Percentiles rank a stretch among this genome's conserved stretches.
phyloP scores from a whole-genome alignment of 2,113 vertebrate genomes.

The Erythrolamprus reginae region DNA sequence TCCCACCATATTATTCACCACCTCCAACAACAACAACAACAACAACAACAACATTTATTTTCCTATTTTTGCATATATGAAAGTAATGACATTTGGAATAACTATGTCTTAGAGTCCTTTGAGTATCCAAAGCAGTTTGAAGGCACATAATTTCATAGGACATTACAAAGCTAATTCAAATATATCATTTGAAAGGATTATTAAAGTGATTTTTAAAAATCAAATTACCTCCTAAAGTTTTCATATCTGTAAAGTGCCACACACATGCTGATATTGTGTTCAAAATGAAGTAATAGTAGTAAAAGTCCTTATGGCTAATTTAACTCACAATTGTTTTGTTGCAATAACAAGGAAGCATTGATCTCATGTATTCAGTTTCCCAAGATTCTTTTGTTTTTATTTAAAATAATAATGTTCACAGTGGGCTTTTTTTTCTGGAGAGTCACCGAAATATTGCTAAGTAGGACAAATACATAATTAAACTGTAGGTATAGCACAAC shows the following conservation, averaged over 20 bases:
- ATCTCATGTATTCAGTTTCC: not conserved
- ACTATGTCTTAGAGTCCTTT: not conserved
- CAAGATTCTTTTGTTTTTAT: not conserved
- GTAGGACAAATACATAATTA: conserved; percentile 23
- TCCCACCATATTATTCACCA: not conserved
- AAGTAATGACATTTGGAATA: not conserved
- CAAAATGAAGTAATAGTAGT: not conserved
- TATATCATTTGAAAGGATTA: not conserved
- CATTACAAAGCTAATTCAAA: not conserved
- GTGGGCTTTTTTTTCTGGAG: not conserved
- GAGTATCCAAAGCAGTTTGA: not conserved
- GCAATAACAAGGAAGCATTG: not conserved
- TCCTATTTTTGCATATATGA: not conserved
- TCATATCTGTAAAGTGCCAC: not conserved
- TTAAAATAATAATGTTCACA: not conserved
- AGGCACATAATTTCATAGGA: not conserved
- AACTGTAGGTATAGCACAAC: conserved; percentile 15
- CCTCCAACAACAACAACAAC: not conserved
- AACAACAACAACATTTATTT: not conserved
- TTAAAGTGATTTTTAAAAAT: not conserved
- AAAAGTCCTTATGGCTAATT: not conserved
- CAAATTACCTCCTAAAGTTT: not conserved
- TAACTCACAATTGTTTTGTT: not conserved
- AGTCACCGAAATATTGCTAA: conserved; percentile 14
- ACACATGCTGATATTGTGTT: not conserved